Conservation (phyloP, 2,113 vertebrate species). For the Pavo muticus region DNA sequence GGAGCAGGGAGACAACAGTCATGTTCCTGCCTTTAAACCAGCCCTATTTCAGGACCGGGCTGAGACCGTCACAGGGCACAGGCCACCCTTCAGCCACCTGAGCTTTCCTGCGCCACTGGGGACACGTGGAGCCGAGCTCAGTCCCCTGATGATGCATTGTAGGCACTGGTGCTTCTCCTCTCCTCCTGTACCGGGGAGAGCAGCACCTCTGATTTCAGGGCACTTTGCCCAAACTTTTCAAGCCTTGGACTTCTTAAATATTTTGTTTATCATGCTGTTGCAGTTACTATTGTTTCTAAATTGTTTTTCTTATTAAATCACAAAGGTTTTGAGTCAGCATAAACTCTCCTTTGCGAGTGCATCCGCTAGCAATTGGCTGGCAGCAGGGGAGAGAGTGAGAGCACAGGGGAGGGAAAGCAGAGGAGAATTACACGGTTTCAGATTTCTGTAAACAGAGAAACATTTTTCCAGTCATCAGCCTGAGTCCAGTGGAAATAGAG, state of each 20-base stretch:
- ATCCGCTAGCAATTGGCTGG: not conserved
- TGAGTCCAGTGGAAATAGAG: slow-evolving; percentile 60
- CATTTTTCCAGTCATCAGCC: slow-evolving; percentile 67
- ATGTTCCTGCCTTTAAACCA: not conserved
- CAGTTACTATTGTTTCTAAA: slow-evolving; percentile 25
- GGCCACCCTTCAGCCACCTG: no score
- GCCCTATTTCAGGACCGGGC: not conserved
- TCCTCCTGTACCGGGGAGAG: not conserved
- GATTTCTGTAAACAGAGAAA: slow-evolving; percentile 76
- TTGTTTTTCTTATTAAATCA: slow-evolving; percentile 50
- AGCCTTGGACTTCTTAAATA: not conserved
- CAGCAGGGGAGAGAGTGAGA: not conserved
- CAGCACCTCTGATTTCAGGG: slow-evolving; percentile 21
- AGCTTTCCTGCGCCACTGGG: not conserved
- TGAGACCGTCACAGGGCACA: not conserved
- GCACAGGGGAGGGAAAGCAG: not conserved
- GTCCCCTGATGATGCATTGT: not conserved
- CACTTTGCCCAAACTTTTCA: not conserved
- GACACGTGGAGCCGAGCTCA: not conserved
- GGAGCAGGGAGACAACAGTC: not conserved
- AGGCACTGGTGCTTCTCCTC: no score
- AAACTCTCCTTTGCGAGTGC: slow-evolving; percentile 8
- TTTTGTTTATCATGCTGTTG: slow-evolving; percentile 5
- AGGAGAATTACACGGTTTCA: slow-evolving; percentile 71
- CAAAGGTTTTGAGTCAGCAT: not conserved